A percentile compares a stretch with the other conserved stretches of the same genome.
phyloP scores from a whole-genome alignment of 2,797 vertebrate genomes.

The Bradypus variegatus region DNA sequence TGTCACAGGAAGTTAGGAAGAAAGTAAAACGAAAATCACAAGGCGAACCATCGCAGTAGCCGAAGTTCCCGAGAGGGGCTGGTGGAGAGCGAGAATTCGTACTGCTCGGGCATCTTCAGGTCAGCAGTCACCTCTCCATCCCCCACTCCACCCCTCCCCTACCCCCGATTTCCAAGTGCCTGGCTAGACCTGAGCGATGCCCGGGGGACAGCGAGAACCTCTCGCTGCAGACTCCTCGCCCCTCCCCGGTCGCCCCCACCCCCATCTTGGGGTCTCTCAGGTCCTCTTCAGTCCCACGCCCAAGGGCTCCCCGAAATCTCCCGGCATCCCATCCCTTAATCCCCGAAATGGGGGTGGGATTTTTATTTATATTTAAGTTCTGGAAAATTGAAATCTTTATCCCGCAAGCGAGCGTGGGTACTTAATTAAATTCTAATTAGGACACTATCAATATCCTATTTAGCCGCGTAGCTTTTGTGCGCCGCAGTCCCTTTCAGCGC shows the following conservation, averaged over 20 bases:
- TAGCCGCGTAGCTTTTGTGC: slow-evolving; percentile 91
- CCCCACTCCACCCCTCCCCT: too few relatives aligned
- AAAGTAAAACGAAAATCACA: not conserved
- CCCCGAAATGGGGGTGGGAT: slow-evolving; percentile 65
- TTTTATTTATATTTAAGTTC: slow-evolving; percentile 87
- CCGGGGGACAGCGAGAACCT: not conserved
- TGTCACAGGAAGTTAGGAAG: not conserved
- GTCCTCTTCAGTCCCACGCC: not conserved
- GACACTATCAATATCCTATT: slow-evolving; percentile 96
- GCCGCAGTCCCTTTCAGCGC: slow-evolving; percentile 81
- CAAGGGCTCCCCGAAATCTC: slow-evolving; percentile 59
- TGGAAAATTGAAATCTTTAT: slow-evolving; percentile 96
- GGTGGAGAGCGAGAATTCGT: not conserved
- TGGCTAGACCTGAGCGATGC: not conserved
- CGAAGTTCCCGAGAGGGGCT: not conserved
- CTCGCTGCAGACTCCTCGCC: not conserved
- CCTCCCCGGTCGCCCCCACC: not conserved
- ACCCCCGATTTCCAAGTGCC: not conserved
- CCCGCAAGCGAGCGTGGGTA: slow-evolving; percentile 86
- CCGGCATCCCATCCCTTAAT: slow-evolving; percentile 16
- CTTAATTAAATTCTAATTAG: slow-evolving; percentile 99
- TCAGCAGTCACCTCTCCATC: not conserved
- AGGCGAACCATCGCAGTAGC: not conserved
- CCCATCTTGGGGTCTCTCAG: not conserved
- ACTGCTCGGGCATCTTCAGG: not conserved